Base-by-base conservation (phyloP, 2,797 vertebrate species). In the Picus viridis region DNA sequence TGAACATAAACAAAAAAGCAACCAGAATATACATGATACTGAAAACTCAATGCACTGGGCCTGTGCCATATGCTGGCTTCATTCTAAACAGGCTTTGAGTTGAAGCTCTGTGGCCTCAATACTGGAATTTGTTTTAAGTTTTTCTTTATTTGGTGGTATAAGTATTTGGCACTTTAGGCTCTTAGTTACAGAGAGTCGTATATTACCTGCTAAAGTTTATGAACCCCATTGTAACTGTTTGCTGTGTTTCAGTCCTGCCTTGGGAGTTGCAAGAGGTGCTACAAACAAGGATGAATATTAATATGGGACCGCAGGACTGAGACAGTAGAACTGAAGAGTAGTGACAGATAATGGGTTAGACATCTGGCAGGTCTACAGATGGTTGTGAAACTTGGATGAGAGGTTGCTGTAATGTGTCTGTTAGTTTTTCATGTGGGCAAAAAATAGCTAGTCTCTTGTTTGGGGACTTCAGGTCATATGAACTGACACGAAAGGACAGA, bases 401-500 rank as follows among this genome's bases (percentile, higher is more conserved):
- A 7, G 10, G 16, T 93, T 91, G 41, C 39, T 82, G 49, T 85
- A 65, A 65, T 51, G 27, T 49, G 5, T 51, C 17, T n/a, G 19
- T 22, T 14, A 57, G 1, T 1, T 2, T 77, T 57, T 71, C 15
- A n/a, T 26, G 43, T 72, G 2, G 82, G 57, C 69, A n/a, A 67
- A 62, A 91, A 94, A 14, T 22, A 83, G 39, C 29, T 57, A 20
- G 18, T 57, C 32, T 96, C 34, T 92, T 72, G 59, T 95, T 97
- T 79, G 71, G 91, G 97, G 41, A 49, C 80, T 98, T 80, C 97
- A 99, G 99, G 95, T 99, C 99, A 0, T 99, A 99, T 86, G 99
- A 99, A 96, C 97, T 99, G 97, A 99, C 99, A 11, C 98, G 99
- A 68, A 99, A 99, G 98, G 99, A 99, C 96, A 98, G 98, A 36